phyloP scores from a whole-genome alignment of 2,113 vertebrate genomes.

The Clarias macrocephalus region DNA sequence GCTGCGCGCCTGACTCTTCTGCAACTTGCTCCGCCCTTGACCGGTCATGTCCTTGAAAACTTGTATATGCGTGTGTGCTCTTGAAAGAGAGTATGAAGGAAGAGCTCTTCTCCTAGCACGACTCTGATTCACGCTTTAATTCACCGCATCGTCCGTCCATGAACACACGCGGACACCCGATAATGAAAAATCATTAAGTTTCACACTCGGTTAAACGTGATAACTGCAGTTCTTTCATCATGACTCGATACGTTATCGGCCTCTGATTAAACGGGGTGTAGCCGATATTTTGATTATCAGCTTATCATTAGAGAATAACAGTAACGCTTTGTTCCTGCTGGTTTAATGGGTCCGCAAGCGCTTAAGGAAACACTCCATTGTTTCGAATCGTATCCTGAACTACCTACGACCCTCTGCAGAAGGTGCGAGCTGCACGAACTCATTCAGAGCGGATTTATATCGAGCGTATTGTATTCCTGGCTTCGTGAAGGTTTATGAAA shows the following conservation, averaged over 20 bases:
- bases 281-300: not conserved
- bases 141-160: slow-evolving; percentile 7
- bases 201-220: slow-evolving; percentile 17
- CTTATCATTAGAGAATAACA: not conserved
- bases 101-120: not conserved
- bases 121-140: slow-evolving; percentile 14
- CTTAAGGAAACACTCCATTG: not conserved
- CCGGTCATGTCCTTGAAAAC: slow-evolving; percentile 28
- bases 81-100: not conserved
- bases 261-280: slow-evolving; percentile 8
- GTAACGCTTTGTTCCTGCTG: not conserved
- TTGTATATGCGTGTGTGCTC: not conserved
- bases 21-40: not conserved
- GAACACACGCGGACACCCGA: slow-evolving; percentile 4
- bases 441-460: not conserved
- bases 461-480: too few species aligned
- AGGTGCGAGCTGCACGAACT: not conserved
- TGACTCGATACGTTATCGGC: not conserved
- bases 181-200: slow-evolving; percentile 30
- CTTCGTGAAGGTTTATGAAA: too few species aligned
- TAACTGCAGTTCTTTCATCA: slow-evolving; percentile 9
- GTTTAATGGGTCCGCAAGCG: not conserved
- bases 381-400: not conserved
- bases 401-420: not conserved
- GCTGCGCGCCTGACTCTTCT: slow-evolving; percentile 15